Percentiles rank a stretch among this genome's conserved stretches.
Conservation (phyloP, 2,888 invertebrate genomes). For the Cartodere bifasciata region DNA sequence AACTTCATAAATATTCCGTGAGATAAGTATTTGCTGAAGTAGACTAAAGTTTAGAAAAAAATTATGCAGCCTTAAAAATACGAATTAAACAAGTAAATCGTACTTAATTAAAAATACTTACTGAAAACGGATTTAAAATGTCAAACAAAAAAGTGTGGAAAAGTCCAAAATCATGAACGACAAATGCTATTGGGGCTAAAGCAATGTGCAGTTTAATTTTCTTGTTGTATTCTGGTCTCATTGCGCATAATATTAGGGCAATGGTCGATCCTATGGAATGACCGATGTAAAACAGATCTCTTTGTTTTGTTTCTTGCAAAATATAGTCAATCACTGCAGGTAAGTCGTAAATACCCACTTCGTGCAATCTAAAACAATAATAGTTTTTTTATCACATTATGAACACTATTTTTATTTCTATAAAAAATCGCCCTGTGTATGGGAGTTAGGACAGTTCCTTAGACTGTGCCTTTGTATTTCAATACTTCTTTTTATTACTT, state of each 20-base stretch:
- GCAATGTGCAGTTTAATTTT: conserved; percentile 29
- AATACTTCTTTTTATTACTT: too few species aligned
- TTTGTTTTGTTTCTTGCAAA: conserved; percentile 36
- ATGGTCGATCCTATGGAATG: conserved; percentile 48
- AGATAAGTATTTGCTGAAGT: conserved; percentile 21
- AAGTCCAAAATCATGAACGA: conserved; percentile 21
- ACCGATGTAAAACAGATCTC: conserved; percentile 45
- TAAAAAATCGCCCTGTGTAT: too few species aligned
- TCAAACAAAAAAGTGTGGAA: conserved; percentile 8
- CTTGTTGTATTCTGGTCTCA: conserved; percentile 30
- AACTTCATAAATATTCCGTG: conserved; percentile 25
- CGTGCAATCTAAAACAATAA: conserved; percentile 41
- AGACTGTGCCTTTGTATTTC: too few species aligned
- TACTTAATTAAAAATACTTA: conserved; percentile 1
- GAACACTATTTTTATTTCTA: too few species aligned
- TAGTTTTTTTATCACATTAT: too few species aligned
- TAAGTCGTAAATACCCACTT: conserved; percentile 48
- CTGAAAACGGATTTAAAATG: neutral
- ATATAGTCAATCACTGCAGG: conserved; percentile 48
- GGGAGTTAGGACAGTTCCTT: too few species aligned
- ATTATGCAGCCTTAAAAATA: conserved; percentile 6
- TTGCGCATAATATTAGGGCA: conserved; percentile 35
- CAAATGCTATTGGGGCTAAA: conserved; percentile 29
- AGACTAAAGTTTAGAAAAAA: conserved; percentile 10
- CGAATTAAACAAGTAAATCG: neutral